Evolutionary conservation across 1,140 invertebrate genomes (phyloP).

Genomic region (Brachionus paranguensis): DNA sequence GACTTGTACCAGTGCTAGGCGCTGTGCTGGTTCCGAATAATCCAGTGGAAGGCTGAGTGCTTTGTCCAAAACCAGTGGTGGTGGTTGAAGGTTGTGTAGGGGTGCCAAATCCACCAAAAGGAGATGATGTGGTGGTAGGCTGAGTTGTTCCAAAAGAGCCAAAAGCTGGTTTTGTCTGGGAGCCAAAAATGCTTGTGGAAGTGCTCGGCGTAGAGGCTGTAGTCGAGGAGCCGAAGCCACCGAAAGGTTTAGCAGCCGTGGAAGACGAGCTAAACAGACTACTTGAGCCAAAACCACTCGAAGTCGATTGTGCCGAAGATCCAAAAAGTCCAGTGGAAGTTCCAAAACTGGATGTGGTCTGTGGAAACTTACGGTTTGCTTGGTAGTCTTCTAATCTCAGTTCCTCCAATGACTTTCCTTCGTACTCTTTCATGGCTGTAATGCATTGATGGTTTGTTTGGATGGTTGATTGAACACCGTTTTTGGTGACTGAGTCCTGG

Average conservation of each 20-base stretch:
- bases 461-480: conserved; percentile 71
- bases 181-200: not conserved
- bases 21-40: not conserved
- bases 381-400: conserved; percentile 84
- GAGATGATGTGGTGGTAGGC: conserved; percentile 25
- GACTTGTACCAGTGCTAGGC: not conserved
- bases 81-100: conserved; percentile 18
- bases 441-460: conserved; percentile 88
- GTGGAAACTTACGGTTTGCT: conserved; percentile 72
- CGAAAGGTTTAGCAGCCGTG: not conserved
- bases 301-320: not conserved
- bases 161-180: conserved; percentile 44
- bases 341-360: conserved; percentile 43
- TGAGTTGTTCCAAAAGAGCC: conserved; percentile 45
- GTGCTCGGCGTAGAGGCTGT: conserved; percentile 20
- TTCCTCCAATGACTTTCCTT: conserved; percentile 78
- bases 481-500: conserved; percentile 79
- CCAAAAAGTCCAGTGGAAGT: conserved; percentile 41
- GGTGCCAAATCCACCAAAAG: conserved; percentile 42
- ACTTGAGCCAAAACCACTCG: conserved; percentile 34
- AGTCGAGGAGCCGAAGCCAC: conserved; percentile 42
- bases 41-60: not conserved
- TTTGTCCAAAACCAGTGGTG: not conserved
- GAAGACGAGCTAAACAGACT: conserved; percentile 19
- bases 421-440: conserved; percentile 95